Evolutionary conservation across 1,140 invertebrate species (phyloP), one percentile per base, ranked within the genome.

Genomic region (Cotesia vestalis): DNA sequence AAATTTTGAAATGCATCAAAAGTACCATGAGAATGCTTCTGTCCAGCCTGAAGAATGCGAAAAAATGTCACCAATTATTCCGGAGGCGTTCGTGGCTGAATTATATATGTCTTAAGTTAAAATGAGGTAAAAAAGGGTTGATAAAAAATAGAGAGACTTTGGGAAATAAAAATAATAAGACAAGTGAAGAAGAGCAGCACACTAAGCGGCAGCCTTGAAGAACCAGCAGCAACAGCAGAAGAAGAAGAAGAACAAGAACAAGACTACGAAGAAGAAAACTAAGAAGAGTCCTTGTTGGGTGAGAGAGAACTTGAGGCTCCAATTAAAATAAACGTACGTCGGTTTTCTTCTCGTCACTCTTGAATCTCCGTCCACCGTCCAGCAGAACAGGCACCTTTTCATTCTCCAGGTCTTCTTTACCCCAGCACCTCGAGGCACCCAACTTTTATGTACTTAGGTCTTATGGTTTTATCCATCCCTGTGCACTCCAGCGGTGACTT

Each of bases 301-400:
- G 40, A 46, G 40, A 46, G 40, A 12, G 27, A 51, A 67, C 52
- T 17, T 67, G 66, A 62, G 51, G 62, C 70, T 72, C 70, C 70
- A 72, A 72, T 72, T 72, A 72, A 72, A 72, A 72, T 72, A 72
- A 72, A 72, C 63, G 70, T 72, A 72, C 53, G 70, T 72, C 63
- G 46, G 62, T 72, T 72, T 72, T 72, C 62, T 59, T 72, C 63
- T 72, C 70, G 62, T 72, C 63, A 66, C 70, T 72, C 62, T 68
- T 59, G 9, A 51, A 20, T 12, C 14, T 61, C 17, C 38, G 11
- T 17, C 4, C 46, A 11, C 4, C 20, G 4, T 52, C 40, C 52
- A 27, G 27, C 27, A 27, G 27, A 27, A 27, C 46, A 9, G 12
- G 11, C 35, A 11, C 27, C 11, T 35, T 14, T 12, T 40, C 12